These are phyloP conservation scores for Thereva nobilitata DNA, from an alignment of 2,888 invertebrate species.

Conservation along the genomic window DNA sequence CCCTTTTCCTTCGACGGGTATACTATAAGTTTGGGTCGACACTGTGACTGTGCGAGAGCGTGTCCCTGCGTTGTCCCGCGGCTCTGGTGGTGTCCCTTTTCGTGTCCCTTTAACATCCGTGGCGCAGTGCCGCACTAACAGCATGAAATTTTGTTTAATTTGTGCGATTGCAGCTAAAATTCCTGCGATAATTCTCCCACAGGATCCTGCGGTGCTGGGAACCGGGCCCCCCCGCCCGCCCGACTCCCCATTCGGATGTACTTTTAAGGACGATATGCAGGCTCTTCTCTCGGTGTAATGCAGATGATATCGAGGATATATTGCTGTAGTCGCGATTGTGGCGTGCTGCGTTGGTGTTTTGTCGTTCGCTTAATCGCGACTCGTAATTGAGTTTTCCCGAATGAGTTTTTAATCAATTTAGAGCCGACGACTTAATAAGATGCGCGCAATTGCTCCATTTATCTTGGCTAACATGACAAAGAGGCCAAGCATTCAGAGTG, in stretches of 20 bases:
- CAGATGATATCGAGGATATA: neutral
- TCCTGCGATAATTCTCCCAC: conserved; percentile 19
- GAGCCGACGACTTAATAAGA: conserved; percentile 37
- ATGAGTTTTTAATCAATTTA: conserved; percentile 40
- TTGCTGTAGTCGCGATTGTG: neutral
- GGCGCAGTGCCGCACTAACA: neutral
- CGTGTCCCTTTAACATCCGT: conserved; percentile 4
- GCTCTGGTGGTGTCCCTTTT: too few relatives aligned
- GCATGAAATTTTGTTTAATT: conserved; percentile 25
- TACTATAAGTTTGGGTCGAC: too few relatives aligned
- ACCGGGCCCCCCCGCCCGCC: neutral
- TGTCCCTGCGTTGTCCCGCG: too few relatives aligned
- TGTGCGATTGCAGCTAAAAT: conserved; percentile 22
- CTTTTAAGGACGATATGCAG: neutral
- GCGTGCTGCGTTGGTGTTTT: conserved; percentile 25
- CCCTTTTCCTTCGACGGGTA: too few relatives aligned
- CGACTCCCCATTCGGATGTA: neutral
- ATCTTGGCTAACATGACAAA: conserved; percentile 32
- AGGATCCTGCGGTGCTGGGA: conserved; percentile 8
- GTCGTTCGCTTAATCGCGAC: conserved; percentile 15
- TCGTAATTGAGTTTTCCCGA: conserved; percentile 39
- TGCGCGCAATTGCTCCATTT: conserved; percentile 35
- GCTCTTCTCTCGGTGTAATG: neutral
- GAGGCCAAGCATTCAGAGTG: conserved; percentile 14
- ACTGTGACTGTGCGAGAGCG: too few relatives aligned